Conservation (phyloP, 2,797 vertebrate species). For the Propithecus perrieri region DNA sequence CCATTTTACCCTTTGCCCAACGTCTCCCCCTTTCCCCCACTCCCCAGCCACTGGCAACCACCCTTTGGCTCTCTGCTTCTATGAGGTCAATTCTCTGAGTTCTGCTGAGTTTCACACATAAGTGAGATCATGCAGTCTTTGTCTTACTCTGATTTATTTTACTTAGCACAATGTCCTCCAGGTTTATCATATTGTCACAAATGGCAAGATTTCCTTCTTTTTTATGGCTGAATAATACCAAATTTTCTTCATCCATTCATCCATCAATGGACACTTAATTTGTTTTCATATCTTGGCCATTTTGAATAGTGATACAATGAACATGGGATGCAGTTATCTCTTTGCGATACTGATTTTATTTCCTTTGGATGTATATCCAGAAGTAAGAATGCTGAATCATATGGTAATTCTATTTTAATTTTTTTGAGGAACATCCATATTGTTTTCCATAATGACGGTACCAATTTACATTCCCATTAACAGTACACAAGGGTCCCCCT, state of each 20-base stretch:
- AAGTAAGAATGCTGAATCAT: neutral
- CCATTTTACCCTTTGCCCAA: neutral
- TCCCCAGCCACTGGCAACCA: neutral
- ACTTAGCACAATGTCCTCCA: neutral
- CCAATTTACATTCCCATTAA: neutral
- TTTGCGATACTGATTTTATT: neutral
- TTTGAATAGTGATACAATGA: neutral
- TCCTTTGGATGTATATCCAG: neutral
- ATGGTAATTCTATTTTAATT: neutral
- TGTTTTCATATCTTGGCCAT: neutral
- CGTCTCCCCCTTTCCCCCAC: neutral
- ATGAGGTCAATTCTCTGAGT: neutral
- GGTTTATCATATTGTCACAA: neutral
- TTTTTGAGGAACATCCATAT: neutral
- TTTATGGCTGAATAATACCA: neutral
- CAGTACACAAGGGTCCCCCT: neutral
- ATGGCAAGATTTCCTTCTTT: neutral
- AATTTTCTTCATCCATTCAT: neutral
- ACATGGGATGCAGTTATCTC: neutral
- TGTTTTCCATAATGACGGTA: neutral
- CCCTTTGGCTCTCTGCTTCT: neutral
- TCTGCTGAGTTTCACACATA: neutral
- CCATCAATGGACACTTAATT: no score
- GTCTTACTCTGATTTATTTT: neutral
- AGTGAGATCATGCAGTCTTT: neutral